Percentiles rank a stretch among this genome's conserved stretches.
phyloP scores from a whole-genome alignment of 2,888 invertebrate species.

The Volucella inflata region DNA sequence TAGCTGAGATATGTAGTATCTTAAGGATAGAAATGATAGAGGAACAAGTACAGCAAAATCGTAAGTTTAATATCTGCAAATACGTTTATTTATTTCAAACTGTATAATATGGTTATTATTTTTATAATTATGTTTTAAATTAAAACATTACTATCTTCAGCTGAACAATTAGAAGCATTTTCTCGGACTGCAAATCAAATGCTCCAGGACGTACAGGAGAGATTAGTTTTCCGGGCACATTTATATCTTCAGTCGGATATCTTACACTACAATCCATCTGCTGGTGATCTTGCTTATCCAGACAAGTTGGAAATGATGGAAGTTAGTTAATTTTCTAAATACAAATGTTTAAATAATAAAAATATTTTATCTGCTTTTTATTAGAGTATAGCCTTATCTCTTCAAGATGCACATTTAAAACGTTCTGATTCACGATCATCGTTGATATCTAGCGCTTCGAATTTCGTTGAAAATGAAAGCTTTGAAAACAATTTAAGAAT shows the following conservation, averaged over 20 bases:
- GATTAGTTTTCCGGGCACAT: constrained; percentile 97
- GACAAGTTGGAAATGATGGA: constrained; percentile 99
- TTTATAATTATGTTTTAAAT: constrained; percentile 6
- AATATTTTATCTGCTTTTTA: constrained; percentile 66
- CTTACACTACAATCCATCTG: constrained; percentile 92
- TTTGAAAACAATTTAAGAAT: constrained; percentile 83
- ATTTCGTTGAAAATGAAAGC: constrained; percentile 89
- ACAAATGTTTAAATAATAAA: not conserved
- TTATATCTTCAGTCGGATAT: constrained; percentile 97
- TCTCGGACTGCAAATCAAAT: constrained; percentile 91
- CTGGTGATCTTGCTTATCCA: constrained; percentile 98
- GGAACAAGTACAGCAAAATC: constrained; percentile 93
- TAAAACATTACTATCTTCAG: constrained; percentile 81
- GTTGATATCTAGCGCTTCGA: constrained; percentile 87
- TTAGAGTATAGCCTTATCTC: constrained; percentile 87
- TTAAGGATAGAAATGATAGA: constrained; percentile 95
- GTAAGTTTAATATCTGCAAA: constrained; percentile 84
- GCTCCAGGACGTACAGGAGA: constrained; percentile 97
- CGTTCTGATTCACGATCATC: constrained; percentile 89
- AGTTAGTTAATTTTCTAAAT: constrained; percentile 82
- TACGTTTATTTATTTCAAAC: constrained; percentile 3
- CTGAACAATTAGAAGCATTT: constrained; percentile 90
- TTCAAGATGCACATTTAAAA: constrained; percentile 86
- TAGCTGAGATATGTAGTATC: constrained; percentile 98
- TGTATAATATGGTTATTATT: not conserved